Conservation (phyloP, 2,797 vertebrate genomes). For the Lutra lutra region DNA sequence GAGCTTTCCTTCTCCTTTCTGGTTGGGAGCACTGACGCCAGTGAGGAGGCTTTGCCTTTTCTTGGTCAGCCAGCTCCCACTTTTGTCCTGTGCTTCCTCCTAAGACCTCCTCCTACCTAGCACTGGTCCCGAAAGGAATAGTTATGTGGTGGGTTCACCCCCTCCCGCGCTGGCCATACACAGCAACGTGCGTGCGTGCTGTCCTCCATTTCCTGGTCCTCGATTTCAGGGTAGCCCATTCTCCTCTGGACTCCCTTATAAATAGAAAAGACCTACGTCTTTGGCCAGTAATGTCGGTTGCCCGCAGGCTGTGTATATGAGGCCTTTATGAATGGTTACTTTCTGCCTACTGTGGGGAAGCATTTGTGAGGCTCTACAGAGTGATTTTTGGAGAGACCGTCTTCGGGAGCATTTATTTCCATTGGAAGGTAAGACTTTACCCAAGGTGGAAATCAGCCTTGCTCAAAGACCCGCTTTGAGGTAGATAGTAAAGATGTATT, state of each 20-base stretch:
- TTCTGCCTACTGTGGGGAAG: background rate
- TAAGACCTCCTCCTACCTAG: background rate
- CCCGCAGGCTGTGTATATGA: background rate
- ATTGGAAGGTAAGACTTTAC: background rate
- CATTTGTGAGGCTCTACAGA: background rate
- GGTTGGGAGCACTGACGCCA: background rate
- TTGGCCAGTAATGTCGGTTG: background rate
- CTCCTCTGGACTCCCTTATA: background rate
- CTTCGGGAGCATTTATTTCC: conserved; percentile 5
- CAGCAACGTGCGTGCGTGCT: fast-evolving
- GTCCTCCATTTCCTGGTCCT: background rate
- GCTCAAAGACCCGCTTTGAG: background rate
- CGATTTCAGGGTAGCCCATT: background rate
- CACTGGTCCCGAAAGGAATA: background rate
- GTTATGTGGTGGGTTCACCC: background rate
- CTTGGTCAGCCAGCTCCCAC: background rate
- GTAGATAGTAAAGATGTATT: background rate
- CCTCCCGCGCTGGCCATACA: background rate
- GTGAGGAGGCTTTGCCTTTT: background rate
- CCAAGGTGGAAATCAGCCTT: background rate
- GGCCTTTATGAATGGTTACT: background rate
- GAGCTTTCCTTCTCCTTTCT: background rate
- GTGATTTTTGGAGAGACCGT: background rate
- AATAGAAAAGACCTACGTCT: background rate
- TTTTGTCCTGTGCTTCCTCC: conserved; percentile 20